Percentiles rank a stretch among this genome's conserved stretches.
These are phyloP conservation scores for Silurus meridionalis DNA, from an alignment of 2,113 vertebrate genomes.

Conservation along the genomic window DNA sequence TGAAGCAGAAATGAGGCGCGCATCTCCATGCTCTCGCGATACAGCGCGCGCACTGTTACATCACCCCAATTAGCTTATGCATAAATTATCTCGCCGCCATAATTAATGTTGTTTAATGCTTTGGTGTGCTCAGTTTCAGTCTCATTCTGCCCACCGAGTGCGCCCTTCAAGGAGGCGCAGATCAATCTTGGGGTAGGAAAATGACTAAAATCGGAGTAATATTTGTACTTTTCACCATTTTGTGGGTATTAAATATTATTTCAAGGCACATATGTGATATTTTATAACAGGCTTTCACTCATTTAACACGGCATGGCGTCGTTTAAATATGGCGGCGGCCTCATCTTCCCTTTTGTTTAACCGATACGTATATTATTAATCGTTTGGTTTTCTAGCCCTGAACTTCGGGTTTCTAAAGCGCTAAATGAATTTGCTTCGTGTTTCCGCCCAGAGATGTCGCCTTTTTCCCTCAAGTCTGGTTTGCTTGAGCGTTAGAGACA, in stretches of 20 bases:
- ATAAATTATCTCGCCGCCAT: slow-evolving; percentile 53
- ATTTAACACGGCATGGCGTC: too few relatives aligned
- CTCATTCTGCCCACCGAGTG: slow-evolving; percentile 41
- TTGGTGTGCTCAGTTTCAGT: slow-evolving; percentile 52
- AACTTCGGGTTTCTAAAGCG: slow-evolving; percentile 19
- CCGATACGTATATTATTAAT: not conserved
- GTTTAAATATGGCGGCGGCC: not conserved
- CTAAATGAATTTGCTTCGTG: slow-evolving; percentile 23
- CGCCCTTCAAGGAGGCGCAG: slow-evolving; percentile 33
- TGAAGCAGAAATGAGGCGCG: not conserved
- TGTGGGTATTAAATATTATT: not conserved
- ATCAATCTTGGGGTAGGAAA: slow-evolving; percentile 46
- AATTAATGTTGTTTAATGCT: slow-evolving; percentile 52
- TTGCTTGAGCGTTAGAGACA: slow-evolving; percentile 7
- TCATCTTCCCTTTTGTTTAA: not conserved
- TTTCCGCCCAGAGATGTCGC: slow-evolving; percentile 58
- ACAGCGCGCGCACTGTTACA: slow-evolving; percentile 45
- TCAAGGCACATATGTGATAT: not conserved
- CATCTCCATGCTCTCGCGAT: slow-evolving; percentile 49
- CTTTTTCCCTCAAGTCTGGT: slow-evolving; percentile 47
- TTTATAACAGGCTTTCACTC: not conserved
- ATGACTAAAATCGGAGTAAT: slow-evolving; percentile 18
- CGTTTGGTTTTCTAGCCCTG: not conserved
- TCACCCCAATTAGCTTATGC: slow-evolving; percentile 53
- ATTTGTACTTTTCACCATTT: not conserved